phyloP scores from a whole-genome alignment of 2,888 invertebrate species.

The Drosophila subsilvestris region DNA sequence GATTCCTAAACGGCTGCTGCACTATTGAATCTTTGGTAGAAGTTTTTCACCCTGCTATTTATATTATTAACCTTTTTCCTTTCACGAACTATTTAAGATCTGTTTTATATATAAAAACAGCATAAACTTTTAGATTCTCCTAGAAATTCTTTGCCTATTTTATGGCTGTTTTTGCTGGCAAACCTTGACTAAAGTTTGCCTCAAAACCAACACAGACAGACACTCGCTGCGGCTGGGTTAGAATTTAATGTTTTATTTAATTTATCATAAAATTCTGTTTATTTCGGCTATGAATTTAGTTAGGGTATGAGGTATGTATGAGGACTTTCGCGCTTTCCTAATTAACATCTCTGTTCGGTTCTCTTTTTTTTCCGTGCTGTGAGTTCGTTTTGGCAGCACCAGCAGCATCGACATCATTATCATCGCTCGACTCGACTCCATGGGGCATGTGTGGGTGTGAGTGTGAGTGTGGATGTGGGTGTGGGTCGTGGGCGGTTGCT shows the following conservation, averaged over 20 bases:
- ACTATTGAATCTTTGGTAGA: background rate
- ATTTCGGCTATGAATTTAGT: background rate
- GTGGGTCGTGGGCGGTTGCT: constrained; percentile 16
- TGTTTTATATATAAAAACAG: too few relatives aligned
- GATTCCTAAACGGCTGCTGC: too few relatives aligned
- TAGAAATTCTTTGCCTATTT: background rate
- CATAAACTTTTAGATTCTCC: background rate
- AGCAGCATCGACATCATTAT: constrained; percentile 42
- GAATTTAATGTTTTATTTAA: background rate
- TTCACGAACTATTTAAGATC: too few relatives aligned
- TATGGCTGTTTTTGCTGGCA: background rate
- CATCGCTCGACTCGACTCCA: constrained; percentile 31
- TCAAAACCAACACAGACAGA: background rate
- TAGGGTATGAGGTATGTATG: constrained; percentile 31
- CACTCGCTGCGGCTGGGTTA: background rate
- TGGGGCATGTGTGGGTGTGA: constrained; percentile 29
- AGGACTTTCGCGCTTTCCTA: constrained; percentile 14
- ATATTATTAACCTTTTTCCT: too few relatives aligned
- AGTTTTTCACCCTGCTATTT: background rate
- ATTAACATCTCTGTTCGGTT: constrained; percentile 25
- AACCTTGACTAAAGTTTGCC: background rate
- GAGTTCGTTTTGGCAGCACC: constrained; percentile 33
- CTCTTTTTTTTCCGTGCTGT: constrained; percentile 16
- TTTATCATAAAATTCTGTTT: background rate
- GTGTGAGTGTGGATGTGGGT: constrained; percentile 16